These are phyloP conservation scores for Strigamia transsilvanica DNA, from an alignment of 2,888 invertebrate species.

Conservation along the genomic window DNA sequence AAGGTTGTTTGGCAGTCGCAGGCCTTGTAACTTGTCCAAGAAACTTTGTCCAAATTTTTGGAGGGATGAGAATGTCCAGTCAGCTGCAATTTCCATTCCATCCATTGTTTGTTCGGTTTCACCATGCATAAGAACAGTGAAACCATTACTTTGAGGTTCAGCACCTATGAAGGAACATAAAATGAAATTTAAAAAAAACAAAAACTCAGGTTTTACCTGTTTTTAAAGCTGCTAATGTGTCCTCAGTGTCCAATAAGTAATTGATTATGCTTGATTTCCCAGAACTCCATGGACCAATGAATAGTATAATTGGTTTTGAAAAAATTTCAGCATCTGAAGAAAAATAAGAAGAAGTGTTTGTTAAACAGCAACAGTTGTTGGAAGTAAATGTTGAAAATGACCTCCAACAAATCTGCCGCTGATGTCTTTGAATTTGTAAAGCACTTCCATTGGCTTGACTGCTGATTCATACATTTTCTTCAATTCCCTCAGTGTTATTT, in stretches of 20 bases:
- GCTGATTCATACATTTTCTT: constrained; percentile 85
- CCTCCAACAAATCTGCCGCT: constrained; percentile 89
- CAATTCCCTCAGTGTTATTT: constrained; percentile 79
- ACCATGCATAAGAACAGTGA: constrained; percentile 80
- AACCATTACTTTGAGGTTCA: constrained; percentile 72
- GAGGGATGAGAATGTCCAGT: constrained; percentile 90
- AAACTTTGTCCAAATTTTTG: constrained; percentile 95
- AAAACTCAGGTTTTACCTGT: constrained; percentile 73
- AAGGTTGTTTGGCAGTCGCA: constrained; percentile 81
- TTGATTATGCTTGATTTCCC: constrained; percentile 95
- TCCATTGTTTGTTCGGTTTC: constrained; percentile 84
- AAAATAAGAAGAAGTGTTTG: constrained; percentile 51
- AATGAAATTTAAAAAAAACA: neutral
- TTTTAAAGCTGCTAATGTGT: constrained; percentile 80
- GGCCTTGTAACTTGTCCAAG: constrained; percentile 81
- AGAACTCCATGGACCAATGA: constrained; percentile 97
- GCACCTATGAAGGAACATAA: constrained; percentile 73
- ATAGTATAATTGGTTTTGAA: constrained; percentile 88
- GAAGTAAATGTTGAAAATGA: constrained; percentile 59
- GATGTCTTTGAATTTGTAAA: constrained; percentile 90
- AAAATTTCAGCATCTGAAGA: constrained; percentile 86
- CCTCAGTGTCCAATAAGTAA: constrained; percentile 87
- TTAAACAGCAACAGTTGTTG: no score
- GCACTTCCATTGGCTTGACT: constrained; percentile 87
- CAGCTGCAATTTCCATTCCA: constrained; percentile 93